Evolutionary conservation across 2,888 invertebrate genomes (phyloP).

Genomic region (Netelia melanura): DNA sequence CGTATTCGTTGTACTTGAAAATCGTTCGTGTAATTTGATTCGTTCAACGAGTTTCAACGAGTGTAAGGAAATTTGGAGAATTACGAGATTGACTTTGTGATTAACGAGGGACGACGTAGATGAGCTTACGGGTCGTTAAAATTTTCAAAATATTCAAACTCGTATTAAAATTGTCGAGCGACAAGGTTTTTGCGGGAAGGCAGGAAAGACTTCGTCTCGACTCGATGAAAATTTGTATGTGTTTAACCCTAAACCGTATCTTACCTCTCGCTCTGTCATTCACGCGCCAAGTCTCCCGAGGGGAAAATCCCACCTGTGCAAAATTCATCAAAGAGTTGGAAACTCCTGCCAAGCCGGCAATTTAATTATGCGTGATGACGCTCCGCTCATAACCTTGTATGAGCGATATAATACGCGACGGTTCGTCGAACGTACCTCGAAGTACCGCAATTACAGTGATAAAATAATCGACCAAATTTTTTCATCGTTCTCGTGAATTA

Average conservation of each 20-base stretch:
- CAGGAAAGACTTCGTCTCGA: background rate
- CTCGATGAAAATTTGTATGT: constrained; percentile 7
- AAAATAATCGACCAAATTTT: too few relatives aligned
- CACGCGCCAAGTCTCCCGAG: background rate
- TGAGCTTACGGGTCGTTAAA: background rate
- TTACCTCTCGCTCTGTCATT: constrained; percentile 1
- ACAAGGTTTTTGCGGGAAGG: background rate
- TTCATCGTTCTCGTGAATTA: too few relatives aligned
- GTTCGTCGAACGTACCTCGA: constrained; percentile 43
- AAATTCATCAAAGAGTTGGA: constrained; percentile 54
- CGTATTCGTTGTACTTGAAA: background rate
- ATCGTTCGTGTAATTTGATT: constrained; percentile 2
- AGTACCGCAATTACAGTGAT: background rate
- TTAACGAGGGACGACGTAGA: too few relatives aligned
- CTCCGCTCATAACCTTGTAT: constrained; percentile 28
- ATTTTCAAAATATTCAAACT: constrained; percentile 9
- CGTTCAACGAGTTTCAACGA: background rate
- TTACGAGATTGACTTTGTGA: constrained; percentile 1
- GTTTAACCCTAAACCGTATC: background rate
- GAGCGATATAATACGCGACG: constrained; percentile 22
- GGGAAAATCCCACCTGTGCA: constrained; percentile 43
- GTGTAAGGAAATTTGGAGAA: constrained; percentile 13
- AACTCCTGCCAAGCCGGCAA: constrained; percentile 54
- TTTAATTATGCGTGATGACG: constrained; percentile 50
- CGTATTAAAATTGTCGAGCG: background rate